phyloP scores from a whole-genome alignment of 2,888 invertebrate species.

The Bellardia pandia region DNA sequence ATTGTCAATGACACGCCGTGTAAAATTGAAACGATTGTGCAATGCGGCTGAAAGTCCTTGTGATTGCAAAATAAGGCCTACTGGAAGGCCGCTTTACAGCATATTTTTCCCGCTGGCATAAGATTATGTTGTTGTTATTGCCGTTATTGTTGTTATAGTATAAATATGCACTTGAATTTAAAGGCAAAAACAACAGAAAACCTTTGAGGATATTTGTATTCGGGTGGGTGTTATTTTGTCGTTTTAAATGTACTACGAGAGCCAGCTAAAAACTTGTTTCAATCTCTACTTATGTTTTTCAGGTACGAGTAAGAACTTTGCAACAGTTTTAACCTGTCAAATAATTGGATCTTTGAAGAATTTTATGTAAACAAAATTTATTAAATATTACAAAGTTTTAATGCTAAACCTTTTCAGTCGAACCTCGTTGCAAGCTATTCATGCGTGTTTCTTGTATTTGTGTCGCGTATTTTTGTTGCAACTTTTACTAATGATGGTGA shows the following conservation, averaged over 20 bases:
- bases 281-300: neutral
- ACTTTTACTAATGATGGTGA: conserved; percentile 52
- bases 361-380: too few relatives aligned
- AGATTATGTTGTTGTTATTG: neutral
- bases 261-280: neutral
- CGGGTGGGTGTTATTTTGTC: conserved; percentile 28
- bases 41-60: too few relatives aligned
- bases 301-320: too few relatives aligned
- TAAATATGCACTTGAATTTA: conserved; percentile 17
- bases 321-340: too few relatives aligned
- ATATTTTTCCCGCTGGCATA: too few relatives aligned
- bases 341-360: too few relatives aligned
- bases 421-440: conserved; percentile 1
- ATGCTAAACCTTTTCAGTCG: neutral
- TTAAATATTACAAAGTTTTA: too few relatives aligned
- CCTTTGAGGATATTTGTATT: neutral
- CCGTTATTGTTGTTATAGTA: neutral
- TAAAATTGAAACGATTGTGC: too few relatives aligned
- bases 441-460: conserved; percentile 3
- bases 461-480: conserved; percentile 38
- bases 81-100: too few relatives aligned
- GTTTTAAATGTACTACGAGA: neutral
- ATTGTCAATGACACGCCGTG: too few relatives aligned
- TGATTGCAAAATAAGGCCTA: too few relatives aligned
- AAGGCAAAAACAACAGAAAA: neutral